Percentiles rank a stretch among this genome's conserved stretches.
These are phyloP conservation scores for Nomada fucata DNA, from an alignment of 2,888 invertebrate genomes.

Conservation along the genomic window DNA sequence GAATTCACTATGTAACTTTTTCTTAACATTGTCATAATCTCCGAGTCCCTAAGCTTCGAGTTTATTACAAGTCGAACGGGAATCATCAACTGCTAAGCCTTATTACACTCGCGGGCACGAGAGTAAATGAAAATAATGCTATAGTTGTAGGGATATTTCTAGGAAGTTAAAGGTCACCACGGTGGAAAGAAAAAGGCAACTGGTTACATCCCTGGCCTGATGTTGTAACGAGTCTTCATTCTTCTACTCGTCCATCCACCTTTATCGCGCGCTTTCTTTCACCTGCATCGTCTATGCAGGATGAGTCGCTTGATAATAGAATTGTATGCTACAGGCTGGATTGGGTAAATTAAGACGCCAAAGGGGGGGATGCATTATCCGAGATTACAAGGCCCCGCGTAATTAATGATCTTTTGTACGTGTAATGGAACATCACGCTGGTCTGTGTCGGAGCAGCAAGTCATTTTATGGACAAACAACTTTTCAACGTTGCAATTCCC, in stretches of 20 bases:
- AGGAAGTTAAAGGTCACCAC: not conserved
- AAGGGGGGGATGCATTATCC: constrained; percentile 12
- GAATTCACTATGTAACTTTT: not conserved
- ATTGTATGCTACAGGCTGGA: not conserved
- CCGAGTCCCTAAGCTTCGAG: no score
- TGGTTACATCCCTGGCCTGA: not conserved
- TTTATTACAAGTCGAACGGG: not conserved
- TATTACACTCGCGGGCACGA: not conserved
- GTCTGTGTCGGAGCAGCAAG: not conserved
- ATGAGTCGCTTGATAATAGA: constrained; percentile 15
- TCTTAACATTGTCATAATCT: not conserved
- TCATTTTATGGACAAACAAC: constrained; percentile 20
- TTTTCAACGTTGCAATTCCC: not conserved
- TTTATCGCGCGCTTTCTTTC: not conserved
- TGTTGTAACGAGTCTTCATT: not conserved
- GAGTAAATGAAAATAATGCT: not conserved
- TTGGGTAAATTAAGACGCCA: constrained; percentile 23
- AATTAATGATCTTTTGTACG: constrained; percentile 29
- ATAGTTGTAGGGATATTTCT: not conserved
- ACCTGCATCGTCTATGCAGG: not conserved
- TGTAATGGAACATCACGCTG: not conserved
- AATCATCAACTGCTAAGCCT: not conserved
- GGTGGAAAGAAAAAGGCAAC: not conserved
- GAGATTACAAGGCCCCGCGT: constrained; percentile 12
- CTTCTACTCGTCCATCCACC: not conserved